These are phyloP conservation scores for Heliangelus exortis DNA, from an alignment of 2,797 vertebrate species.

Conservation along the genomic window DNA sequence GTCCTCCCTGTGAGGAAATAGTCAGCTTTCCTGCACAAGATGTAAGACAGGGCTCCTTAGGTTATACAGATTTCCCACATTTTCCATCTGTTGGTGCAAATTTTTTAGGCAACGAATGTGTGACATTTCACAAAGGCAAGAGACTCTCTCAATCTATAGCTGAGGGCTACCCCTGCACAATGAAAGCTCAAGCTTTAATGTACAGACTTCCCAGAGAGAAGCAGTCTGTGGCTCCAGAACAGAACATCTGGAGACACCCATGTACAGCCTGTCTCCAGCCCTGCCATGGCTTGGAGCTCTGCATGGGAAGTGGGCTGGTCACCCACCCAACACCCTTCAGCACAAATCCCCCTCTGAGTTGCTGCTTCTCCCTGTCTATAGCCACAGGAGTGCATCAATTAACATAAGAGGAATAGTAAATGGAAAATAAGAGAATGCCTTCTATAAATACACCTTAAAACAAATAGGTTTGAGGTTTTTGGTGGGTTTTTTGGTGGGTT, in stretches of 20 bases:
- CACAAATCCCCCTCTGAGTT: not conserved
- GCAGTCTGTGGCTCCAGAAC: not conserved
- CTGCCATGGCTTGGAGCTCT: fast-evolving
- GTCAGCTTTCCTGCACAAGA: conserved; percentile 24
- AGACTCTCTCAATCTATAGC: conserved; percentile 1
- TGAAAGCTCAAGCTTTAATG: conserved; percentile 4
- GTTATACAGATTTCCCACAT: conserved; percentile 36
- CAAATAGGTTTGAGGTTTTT: not conserved
- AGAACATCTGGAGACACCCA: not conserved
- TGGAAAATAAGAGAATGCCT: not conserved
- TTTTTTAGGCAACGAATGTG: not conserved
- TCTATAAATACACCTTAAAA: conserved; percentile 55
- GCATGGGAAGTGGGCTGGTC: fast-evolving
- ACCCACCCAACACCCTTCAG: not conserved
- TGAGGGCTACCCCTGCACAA: not conserved
- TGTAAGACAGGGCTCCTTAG: not conserved
- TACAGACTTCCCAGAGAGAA: not conserved
- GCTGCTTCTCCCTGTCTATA: not conserved
- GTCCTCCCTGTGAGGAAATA: not conserved
- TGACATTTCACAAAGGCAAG: conserved; percentile 16
- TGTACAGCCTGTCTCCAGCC: not conserved
- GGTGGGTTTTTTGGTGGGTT: no score
- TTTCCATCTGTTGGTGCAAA: conserved; percentile 51
- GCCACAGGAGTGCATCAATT: not conserved
- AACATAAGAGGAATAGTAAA: not conserved